Percentiles rank a stretch among this genome's conserved stretches.
Evolutionary conservation across 2,888 invertebrate species (phyloP).

Genomic region (Drosophila quinaria): DNA sequence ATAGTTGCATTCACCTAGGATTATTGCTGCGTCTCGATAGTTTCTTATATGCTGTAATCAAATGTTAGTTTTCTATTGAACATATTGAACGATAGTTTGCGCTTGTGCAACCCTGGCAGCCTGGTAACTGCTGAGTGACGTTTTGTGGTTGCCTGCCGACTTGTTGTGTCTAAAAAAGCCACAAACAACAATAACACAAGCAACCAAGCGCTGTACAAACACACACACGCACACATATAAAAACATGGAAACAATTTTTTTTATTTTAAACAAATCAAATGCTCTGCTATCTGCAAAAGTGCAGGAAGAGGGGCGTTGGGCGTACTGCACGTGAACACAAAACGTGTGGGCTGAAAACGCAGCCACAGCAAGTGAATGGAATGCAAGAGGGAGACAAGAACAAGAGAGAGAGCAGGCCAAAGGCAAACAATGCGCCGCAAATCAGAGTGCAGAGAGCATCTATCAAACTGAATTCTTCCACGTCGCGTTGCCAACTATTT

Average conservation of each 20-base stretch:
- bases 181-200: slow-evolving; percentile 29
- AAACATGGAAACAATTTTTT: slow-evolving; percentile 31
- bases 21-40: neutral
- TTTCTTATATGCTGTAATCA: neutral
- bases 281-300: slow-evolving; percentile 39
- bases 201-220: slow-evolving; percentile 32
- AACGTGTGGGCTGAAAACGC: slow-evolving; percentile 66
- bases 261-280: slow-evolving; percentile 73
- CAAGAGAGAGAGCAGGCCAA: slow-evolving; percentile 7
- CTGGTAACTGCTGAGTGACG: slow-evolving; percentile 60
- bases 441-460: slow-evolving; percentile 21
- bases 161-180: slow-evolving; percentile 26
- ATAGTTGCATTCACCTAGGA: neutral
- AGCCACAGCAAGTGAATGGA: slow-evolving; percentile 59
- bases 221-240: slow-evolving; percentile 16
- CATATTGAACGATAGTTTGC: slow-evolving; percentile 15
- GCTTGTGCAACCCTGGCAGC: slow-evolving; percentile 47
- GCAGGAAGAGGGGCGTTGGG: neutral
- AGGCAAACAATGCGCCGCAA: slow-evolving; percentile 2
- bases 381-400: slow-evolving; percentile 9
- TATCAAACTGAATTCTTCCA: slow-evolving; percentile 33
- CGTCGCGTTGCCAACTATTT: slow-evolving; percentile 50
- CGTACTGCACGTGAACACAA: slow-evolving; percentile 49
- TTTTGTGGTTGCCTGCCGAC: slow-evolving; percentile 47
- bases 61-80: neutral